phyloP scores from a whole-genome alignment of 2,797 vertebrate genomes.

The Halcyon leucocephala region DNA sequence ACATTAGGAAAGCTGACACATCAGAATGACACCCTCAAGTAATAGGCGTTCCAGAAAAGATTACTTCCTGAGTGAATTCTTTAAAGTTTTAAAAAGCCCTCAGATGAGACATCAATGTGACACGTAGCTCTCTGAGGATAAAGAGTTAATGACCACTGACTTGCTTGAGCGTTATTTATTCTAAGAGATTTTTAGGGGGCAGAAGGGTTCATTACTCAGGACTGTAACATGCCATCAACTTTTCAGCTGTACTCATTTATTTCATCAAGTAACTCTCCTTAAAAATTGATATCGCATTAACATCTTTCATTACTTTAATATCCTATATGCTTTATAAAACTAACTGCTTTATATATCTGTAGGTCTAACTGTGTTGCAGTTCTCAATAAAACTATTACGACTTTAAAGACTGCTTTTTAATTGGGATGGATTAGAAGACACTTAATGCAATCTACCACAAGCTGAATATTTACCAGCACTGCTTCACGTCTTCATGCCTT shows the following conservation, averaged over 20 bases:
- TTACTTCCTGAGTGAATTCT: neutral
- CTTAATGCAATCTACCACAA: neutral
- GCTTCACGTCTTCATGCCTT: neutral
- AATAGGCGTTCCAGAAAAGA: neutral
- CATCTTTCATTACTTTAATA: constrained; percentile 51
- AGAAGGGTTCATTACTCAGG: constrained; percentile 52
- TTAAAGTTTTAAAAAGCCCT: neutral
- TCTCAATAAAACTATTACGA: constrained; percentile 62
- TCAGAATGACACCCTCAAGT: neutral
- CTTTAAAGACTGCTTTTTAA: constrained; percentile 58
- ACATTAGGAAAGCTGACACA: neutral
- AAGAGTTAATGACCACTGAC: constrained; percentile 44
- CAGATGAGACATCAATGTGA: neutral
- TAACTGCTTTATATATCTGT: constrained; percentile 56
- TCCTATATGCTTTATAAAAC: constrained; percentile 61
- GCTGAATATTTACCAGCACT: constrained; percentile 17
- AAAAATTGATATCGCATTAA: constrained; percentile 62
- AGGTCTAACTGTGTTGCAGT: constrained; percentile 41
- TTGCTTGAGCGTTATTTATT: constrained; percentile 46
- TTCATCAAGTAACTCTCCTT: constrained; percentile 57
- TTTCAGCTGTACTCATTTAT: constrained; percentile 55
- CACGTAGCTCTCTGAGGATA: neutral
- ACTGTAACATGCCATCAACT: constrained; percentile 53
- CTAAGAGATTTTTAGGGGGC: constrained; percentile 21
- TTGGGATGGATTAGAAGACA: constrained; percentile 27